Conservation (phyloP, 2,797 vertebrate species). For the Sorex maritimensis region DNA sequence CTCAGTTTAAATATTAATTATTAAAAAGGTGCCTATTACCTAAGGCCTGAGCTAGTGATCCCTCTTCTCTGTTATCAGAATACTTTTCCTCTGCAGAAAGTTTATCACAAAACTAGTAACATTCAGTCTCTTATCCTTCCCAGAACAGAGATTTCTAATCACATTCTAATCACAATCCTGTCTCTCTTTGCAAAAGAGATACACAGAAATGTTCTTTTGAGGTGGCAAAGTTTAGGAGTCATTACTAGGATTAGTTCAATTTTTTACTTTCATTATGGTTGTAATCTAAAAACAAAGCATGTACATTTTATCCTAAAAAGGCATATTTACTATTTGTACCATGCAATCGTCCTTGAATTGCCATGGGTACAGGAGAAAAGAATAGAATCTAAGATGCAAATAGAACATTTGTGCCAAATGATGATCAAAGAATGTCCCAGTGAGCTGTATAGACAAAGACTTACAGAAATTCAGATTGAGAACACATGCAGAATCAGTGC, state of each 20-base stretch:
- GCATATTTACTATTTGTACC: neutral
- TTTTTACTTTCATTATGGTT: slow-evolving; percentile 27
- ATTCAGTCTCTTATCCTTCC: neutral
- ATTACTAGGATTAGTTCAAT: slow-evolving; percentile 21
- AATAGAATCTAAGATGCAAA: neutral
- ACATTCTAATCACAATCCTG: neutral
- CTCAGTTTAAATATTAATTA: slow-evolving; percentile 48
- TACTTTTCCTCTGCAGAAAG: neutral
- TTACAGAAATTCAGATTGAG: neutral
- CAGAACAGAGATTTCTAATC: neutral
- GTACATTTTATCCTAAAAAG: no score
- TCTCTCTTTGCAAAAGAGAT: neutral
- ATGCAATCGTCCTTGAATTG: neutral
- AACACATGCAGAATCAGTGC: neutral
- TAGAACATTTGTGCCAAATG: neutral
- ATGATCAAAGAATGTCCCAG: slow-evolving; percentile 28
- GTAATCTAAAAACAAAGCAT: neutral
- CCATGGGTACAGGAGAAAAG: neutral
- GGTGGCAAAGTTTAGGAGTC: neutral
- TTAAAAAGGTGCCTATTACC: neutral
- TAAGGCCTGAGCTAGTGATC: neutral
- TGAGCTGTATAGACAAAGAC: neutral
- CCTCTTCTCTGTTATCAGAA: neutral
- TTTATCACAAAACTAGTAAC: neutral
- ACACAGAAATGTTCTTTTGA: neutral